Percentiles rank a stretch among this genome's conserved stretches.
These are phyloP conservation scores for Drosophila serrata DNA, from an alignment of 1,140 invertebrate species.

Conservation along the genomic window DNA sequence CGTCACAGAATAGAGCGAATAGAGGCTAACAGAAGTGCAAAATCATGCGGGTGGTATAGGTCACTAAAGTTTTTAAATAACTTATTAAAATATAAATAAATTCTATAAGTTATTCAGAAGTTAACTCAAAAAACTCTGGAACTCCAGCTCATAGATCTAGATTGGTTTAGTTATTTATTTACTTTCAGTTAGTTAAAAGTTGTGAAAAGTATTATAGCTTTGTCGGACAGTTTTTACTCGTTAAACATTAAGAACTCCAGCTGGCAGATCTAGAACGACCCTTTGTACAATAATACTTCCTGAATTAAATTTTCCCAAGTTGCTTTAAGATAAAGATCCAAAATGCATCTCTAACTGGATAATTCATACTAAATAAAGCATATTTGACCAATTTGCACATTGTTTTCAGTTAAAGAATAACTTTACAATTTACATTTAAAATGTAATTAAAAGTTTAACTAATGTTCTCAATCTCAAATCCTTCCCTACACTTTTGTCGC, in stretches of 20 bases:
- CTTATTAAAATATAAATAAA: too few species aligned
- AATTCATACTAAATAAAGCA: too few species aligned
- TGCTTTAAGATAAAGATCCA: too few species aligned
- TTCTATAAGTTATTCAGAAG: not conserved
- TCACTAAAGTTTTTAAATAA: not conserved
- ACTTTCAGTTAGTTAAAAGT: not conserved
- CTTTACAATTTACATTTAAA: too few species aligned
- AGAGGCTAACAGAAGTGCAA: slow-evolving; percentile 4
- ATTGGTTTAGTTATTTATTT: too few species aligned
- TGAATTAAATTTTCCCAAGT: not conserved
- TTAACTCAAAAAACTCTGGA: too few species aligned
- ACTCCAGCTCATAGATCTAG: too few species aligned
- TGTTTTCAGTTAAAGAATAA: not conserved
- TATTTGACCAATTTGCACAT: too few species aligned
- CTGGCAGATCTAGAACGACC: not conserved
- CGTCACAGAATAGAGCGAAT: slow-evolving; percentile 6
- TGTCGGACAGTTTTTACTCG: not conserved
- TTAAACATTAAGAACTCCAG: not conserved
- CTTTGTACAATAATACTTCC: not conserved
- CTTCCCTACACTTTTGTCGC: slow-evolving; percentile 26
- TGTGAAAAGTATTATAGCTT: not conserved
- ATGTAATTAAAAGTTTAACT: not conserved
- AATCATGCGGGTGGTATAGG: slow-evolving; percentile 14
- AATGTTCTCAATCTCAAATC: too few species aligned
- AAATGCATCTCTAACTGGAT: too few species aligned